phyloP scores from a whole-genome alignment of 1,140 invertebrate species.

The Goniozus legneri region DNA sequence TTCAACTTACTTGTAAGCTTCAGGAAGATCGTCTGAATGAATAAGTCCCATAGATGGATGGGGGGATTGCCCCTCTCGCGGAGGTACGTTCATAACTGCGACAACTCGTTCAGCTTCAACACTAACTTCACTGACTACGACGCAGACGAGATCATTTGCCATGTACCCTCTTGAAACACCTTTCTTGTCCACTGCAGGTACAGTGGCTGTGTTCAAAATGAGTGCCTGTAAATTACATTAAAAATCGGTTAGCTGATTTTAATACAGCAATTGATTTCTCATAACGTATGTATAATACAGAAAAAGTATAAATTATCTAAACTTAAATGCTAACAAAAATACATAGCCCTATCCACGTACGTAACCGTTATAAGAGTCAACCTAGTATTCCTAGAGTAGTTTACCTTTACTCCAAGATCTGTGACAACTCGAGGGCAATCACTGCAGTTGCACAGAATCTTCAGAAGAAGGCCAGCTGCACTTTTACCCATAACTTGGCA shows the following conservation, averaged over 20 bases:
- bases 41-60: slow-evolving; percentile 78
- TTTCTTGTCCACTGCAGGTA: slow-evolving; percentile 77
- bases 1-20: slow-evolving; percentile 78
- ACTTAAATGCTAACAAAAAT: background rate
- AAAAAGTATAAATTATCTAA: slow-evolving; percentile 1
- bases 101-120: slow-evolving; percentile 83
- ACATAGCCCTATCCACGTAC: background rate
- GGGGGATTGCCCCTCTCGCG: slow-evolving; percentile 65
- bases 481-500: slow-evolving; percentile 72
- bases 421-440: slow-evolving; percentile 74
- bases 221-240: no score
- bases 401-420: slow-evolving; percentile 79
- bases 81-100: slow-evolving; percentile 77
- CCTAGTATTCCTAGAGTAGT: background rate
- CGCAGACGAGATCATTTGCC: slow-evolving; percentile 80
- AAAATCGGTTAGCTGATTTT: no score
- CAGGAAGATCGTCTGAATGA: slow-evolving; percentile 78
- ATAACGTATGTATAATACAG: no score
- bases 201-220: slow-evolving; percentile 56
- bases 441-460: slow-evolving; percentile 77
- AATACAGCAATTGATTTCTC: no score
- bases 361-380: no score
- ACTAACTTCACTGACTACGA: slow-evolving; percentile 83
- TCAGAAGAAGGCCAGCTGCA: slow-evolving; percentile 72
- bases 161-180: slow-evolving; percentile 73